Conservation (phyloP, 2,888 invertebrate genomes). For the Leptopilina myrica region DNA sequence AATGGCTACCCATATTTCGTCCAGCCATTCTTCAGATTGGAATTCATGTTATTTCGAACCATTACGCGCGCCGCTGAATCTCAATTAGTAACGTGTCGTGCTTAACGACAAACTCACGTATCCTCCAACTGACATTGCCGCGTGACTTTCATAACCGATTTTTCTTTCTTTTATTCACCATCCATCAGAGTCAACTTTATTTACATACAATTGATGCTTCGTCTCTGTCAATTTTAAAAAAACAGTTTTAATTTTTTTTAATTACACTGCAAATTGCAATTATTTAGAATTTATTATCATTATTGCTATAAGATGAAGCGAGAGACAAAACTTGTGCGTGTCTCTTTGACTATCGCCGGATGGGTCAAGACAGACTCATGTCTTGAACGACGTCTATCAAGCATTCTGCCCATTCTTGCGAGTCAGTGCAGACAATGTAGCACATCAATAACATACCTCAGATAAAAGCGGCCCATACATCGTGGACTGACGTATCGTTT, state of each 20-base stretch:
- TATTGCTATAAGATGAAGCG: not conserved
- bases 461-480: conserved; percentile 74
- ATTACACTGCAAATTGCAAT: too few relatives aligned
- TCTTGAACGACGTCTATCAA: conserved; percentile 68
- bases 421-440: conserved; percentile 74
- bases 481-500: conserved; percentile 75
- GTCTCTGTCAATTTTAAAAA: too few relatives aligned
- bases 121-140: conserved; percentile 41
- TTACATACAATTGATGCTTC: too few relatives aligned
- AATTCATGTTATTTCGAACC: conserved; percentile 74
- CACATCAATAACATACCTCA: conserved; percentile 75
- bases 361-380: conserved; percentile 45
- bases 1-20: conserved; percentile 68
- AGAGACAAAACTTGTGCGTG: not conserved
- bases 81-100: conserved; percentile 72
- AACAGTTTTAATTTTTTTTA: too few relatives aligned
- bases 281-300: too few relatives aligned
- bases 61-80: conserved; percentile 74
- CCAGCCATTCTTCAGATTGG: conserved; percentile 71
- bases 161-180: too few relatives aligned
- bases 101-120: conserved; percentile 48
- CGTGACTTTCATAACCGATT: conserved; percentile 57
- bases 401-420: conserved; percentile 68
- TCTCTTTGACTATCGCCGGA: conserved; percentile 16
- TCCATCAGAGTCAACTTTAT: conserved; percentile 12